Conservation (phyloP, 2,888 invertebrate genomes). For the Cotesia congregata region DNA sequence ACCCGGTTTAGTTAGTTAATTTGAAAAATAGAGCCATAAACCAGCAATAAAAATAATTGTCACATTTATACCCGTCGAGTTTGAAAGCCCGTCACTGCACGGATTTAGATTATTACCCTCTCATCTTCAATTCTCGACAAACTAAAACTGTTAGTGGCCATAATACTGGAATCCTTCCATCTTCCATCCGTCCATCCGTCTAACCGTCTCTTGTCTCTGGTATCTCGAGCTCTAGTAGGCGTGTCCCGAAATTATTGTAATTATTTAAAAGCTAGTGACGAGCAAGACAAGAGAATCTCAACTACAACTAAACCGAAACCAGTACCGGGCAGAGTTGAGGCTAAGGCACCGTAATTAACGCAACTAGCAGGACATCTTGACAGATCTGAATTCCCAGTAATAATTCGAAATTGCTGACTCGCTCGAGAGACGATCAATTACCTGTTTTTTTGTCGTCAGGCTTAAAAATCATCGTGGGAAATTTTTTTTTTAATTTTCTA, state of each 20-base stretch:
- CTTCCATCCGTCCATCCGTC: conserved; percentile 45
- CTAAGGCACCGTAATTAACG: conserved; percentile 67
- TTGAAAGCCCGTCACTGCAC: neutral
- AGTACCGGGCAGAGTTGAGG: conserved; percentile 45
- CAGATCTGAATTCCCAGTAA: conserved; percentile 68
- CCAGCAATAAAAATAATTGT: neutral
- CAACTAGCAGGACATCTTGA: conserved; percentile 67
- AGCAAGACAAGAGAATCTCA: conserved; percentile 28
- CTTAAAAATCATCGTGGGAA: neutral
- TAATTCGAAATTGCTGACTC: conserved; percentile 64
- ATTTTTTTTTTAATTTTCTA: conserved; percentile 6
- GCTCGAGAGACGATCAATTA: conserved; percentile 34
- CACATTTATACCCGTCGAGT: conserved; percentile 10
- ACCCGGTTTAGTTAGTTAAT: too few species aligned
- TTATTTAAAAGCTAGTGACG: conserved; percentile 61
- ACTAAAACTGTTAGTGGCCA: too few species aligned
- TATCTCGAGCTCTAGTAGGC: conserved; percentile 52
- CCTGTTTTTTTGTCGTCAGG: neutral
- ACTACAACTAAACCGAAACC: conserved; percentile 42
- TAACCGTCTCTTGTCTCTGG: conserved; percentile 55
- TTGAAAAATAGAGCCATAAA: neutral
- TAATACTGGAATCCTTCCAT: conserved; percentile 11
- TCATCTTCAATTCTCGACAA: conserved; percentile 1
- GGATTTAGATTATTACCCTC: neutral
- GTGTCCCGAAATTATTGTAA: conserved; percentile 69